Percentiles rank a stretch among this genome's conserved stretches.
phyloP scores from a whole-genome alignment of 2,797 vertebrate genomes.

The Tapera naevia region DNA sequence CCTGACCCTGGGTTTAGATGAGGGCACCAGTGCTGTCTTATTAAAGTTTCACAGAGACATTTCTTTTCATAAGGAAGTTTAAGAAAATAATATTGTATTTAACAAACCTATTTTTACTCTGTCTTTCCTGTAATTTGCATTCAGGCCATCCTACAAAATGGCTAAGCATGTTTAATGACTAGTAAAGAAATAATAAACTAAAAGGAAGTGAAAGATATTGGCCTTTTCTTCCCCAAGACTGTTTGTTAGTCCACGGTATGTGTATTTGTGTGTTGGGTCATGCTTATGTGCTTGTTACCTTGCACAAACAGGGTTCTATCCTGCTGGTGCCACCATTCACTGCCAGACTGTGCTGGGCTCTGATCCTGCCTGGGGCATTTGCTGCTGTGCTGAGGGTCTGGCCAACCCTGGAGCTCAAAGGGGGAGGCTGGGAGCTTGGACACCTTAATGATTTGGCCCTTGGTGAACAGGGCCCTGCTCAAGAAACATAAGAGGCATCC shows the following conservation, averaged over 20 bases:
- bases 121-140: not conserved
- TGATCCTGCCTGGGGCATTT: not conserved
- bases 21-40: not conserved
- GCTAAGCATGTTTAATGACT: not conserved
- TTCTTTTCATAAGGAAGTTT: not conserved
- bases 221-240: not conserved
- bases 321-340: not conserved
- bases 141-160: not conserved
- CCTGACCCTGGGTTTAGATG: not conserved
- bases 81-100: not conserved
- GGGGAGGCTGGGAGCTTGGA: accelerated
- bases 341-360: not conserved
- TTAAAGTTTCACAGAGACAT: not conserved
- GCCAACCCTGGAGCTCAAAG: accelerated
- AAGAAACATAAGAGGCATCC: not conserved
- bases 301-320: not conserved
- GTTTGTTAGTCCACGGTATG: not conserved
- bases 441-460: accelerated
- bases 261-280: not conserved
- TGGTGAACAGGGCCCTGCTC: not conserved
- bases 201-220: not conserved
- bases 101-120: not conserved
- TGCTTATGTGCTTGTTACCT: not conserved
- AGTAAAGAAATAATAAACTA: not conserved
- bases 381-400: not conserved